Percentiles rank a stretch among this genome's conserved stretches.
Conservation (phyloP, 2,797 vertebrate species). For the Spondyliosoma cantharus region DNA sequence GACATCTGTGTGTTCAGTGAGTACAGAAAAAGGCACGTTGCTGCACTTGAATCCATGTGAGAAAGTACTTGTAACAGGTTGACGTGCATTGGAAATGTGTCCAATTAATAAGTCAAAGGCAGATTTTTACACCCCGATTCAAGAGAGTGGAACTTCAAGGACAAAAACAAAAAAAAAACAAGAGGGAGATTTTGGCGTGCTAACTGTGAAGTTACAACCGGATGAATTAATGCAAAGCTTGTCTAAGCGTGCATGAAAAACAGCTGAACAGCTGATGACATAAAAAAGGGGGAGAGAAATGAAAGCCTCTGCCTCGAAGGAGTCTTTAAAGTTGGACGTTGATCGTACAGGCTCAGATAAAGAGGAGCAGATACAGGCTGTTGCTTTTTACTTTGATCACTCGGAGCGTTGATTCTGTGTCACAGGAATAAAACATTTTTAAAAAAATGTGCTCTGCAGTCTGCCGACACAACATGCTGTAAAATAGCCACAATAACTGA, state of each 20-base stretch:
- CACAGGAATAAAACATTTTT: slow-evolving; percentile 13
- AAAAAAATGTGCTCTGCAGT: slow-evolving; percentile 18
- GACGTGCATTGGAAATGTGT: background rate
- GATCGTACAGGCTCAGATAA: slow-evolving; percentile 31
- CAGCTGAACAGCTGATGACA: slow-evolving; percentile 35
- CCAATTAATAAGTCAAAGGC: background rate
- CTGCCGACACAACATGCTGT: slow-evolving; percentile 27
- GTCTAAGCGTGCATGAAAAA: slow-evolving; percentile 24
- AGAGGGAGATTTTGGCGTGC: background rate
- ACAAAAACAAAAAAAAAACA: background rate
- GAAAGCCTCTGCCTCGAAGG: slow-evolving; percentile 26
- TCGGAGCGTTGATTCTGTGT: slow-evolving; percentile 17
- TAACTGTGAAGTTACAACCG: slow-evolving; percentile 45
- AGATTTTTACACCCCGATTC: background rate
- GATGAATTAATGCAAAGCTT: slow-evolving; percentile 55
- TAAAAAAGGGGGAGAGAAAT: slow-evolving; percentile 4
- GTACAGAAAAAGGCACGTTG: background rate
- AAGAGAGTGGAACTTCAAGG: background rate
- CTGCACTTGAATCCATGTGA: background rate
- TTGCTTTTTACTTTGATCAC: slow-evolving; percentile 48
- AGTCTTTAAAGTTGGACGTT: slow-evolving; percentile 5
- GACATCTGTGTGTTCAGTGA: background rate
- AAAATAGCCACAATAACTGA: slow-evolving; percentile 44
- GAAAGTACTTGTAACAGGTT: background rate
- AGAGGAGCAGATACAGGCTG: slow-evolving; percentile 31